phyloP scores from a whole-genome alignment of 2,113 vertebrate species.

The Oncorhynchus keta region DNA sequence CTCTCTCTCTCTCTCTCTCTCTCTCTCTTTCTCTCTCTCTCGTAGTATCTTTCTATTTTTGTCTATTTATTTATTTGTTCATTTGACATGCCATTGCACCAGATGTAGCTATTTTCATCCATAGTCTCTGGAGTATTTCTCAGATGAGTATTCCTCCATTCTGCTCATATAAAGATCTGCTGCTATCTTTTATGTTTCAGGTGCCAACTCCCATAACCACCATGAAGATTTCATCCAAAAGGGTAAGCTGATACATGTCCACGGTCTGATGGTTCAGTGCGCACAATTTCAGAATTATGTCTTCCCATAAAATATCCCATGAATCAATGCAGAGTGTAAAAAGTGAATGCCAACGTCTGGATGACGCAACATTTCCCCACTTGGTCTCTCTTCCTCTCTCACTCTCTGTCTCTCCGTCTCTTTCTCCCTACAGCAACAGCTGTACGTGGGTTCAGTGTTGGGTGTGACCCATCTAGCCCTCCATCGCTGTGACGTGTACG shows the following conservation, averaged over 20 bases:
- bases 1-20: neutral
- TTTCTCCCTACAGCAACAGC: slow-evolving; percentile 85
- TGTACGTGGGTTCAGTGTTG: slow-evolving; percentile 88
- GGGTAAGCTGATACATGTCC: slow-evolving; percentile 73
- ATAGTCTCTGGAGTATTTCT: too few relatives aligned
- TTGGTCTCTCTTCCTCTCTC: neutral
- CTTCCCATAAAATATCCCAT: neutral
- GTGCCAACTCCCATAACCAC: slow-evolving; percentile 89
- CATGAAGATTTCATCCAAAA: slow-evolving; percentile 97
- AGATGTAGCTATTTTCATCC: too few relatives aligned
- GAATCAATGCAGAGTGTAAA: neutral
- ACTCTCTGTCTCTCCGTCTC: neutral
- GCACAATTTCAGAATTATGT: neutral
- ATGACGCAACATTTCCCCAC: neutral
- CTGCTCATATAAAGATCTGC: neutral
- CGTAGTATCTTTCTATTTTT: too few relatives aligned
- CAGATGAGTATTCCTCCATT: neutral
- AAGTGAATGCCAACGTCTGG: neutral
- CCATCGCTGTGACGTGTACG: slow-evolving; percentile 93
- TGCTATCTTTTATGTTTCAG: slow-evolving; percentile 58
- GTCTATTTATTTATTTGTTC: too few relatives aligned
- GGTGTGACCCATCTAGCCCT: slow-evolving; percentile 96
- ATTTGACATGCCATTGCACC: too few relatives aligned
- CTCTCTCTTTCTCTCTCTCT: neutral
- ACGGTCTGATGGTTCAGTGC: neutral